Evolutionary conservation across 2,113 vertebrate species (phyloP), one percentile per base, ranked within the genome.

Genomic region (Hoplias malabaricus): DNA sequence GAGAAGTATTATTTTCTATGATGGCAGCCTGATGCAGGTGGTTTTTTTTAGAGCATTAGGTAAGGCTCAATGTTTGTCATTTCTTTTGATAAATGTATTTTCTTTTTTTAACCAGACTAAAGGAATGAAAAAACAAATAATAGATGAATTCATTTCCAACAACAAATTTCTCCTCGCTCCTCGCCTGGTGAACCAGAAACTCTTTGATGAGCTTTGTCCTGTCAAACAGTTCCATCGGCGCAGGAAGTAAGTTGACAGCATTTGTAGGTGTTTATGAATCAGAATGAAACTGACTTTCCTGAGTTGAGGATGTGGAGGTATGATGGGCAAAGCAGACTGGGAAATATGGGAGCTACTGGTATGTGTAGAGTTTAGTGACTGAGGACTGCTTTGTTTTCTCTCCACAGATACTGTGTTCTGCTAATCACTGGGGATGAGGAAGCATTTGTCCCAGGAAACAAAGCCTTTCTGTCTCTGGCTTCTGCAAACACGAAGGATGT

Each of bases 171-270:
- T 99, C 0, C 82, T 96, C 10, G 96, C 90, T 0, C 87, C 98
- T 23, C 92, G 98, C 5, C 93, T 99, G 71, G 95, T 96, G 85
- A 97, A 87, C 86, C 98, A 98, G 91, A 95, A 92, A 89, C 82
- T 98, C 56, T 98, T 99, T 66, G 94, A 97, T 54, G 96, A 99
- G 84, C 92, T 99, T 75, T 99, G 98, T 85, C 96, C 97, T 0
- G 92, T 96, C 75, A 96, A 96, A 80, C 96, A 98, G 82, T 96
- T 96, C 77, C 98, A 98, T 82, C 91, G 96, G 12, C 95, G 96
- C 76, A 93, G 95, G 53, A 98, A 98, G 98, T 98, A 92, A 91
- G 93, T 69, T n/a, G 10, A 1, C 59, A 27, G 4, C 40, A 10
- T 12, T 34, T 5, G 4, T 25, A 19, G n/a, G n/a, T n/a, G n/a